Evolutionary conservation across 2,113 vertebrate species (phyloP), one percentile per base, ranked within the genome.

Genomic region (Callopanchax toddi): DNA sequence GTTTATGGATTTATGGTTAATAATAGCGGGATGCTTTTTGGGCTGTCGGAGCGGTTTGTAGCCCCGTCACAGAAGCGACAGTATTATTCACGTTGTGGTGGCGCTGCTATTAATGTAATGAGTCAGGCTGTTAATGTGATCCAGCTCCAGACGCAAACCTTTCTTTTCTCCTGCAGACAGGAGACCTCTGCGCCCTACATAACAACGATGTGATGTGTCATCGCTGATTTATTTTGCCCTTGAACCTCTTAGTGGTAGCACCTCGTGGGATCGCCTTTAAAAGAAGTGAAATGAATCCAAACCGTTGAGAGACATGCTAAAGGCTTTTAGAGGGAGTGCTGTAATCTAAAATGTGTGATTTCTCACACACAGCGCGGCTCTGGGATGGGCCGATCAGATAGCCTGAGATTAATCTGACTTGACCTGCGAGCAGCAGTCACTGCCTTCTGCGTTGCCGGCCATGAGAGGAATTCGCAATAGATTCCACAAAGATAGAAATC

Each of bases 151-250:
- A 84, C 79, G 79, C 81, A 86, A 84, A 79, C 25, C 16, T 51
- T 29, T n/a, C n/a, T n/a, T 11, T 13, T 7, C 65, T 10, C 2
- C 76, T 40, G 61, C 82, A 79, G 78, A 82, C 79, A 25, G 71
- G 76, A 74, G 82, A 85, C 86, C 83, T 78, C 68, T 60, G 74
- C 2, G 67, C 81, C 87, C 79, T 52, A 70, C 85, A 85, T 81
- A 80, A 79, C 82, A 66, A 80, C 69, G 60, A 79, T 43, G 78
- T 66, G 82, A 88, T 46, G 60, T 86, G 87, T 86, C 86, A 68
- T 67, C 53, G 68, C 82, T 89, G 89, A 91, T 89, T 91, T 89
- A 89, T 89, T 83, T 83, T 74, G 85, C 81, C 89, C 88, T 91
- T 91, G 88, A 89, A 89, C 87, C 79, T 79, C 74, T 72, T 60